These are phyloP conservation scores for Astyanax mexicanus DNA, from an alignment of 2,797 vertebrate genomes.

Conservation along the genomic window DNA sequence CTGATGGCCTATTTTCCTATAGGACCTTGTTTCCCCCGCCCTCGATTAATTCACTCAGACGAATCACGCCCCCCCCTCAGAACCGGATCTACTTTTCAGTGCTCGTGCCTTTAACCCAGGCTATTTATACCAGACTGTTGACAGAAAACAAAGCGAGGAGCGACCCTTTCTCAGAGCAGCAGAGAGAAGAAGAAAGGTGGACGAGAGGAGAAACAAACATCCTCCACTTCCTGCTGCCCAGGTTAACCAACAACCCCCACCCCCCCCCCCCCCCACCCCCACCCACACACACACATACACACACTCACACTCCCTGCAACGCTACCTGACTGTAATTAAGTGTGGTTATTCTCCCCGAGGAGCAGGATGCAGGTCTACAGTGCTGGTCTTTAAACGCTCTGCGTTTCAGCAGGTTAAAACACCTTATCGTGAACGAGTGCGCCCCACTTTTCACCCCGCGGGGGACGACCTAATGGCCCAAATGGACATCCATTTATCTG, in stretches of 20 bases:
- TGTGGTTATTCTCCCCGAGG: constrained; percentile 61
- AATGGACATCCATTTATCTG: constrained; percentile 74
- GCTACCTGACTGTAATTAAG: constrained; percentile 68
- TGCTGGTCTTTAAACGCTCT: constrained; percentile 66
- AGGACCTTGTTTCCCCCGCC: constrained; percentile 22
- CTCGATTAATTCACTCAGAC: constrained; percentile 58
- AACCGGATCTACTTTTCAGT: constrained; percentile 10
- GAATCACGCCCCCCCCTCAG: constrained; percentile 43
- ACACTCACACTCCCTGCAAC: constrained; percentile 3
- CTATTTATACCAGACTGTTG: constrained; percentile 66
- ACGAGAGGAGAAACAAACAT: constrained; percentile 68
- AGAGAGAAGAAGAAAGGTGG: background rate
- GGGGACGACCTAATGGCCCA: constrained; percentile 20
- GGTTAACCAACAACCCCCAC: too few relatives aligned
- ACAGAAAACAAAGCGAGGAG: constrained; percentile 72
- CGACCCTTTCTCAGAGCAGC: constrained; percentile 73
- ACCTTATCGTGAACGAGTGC: constrained; percentile 61
- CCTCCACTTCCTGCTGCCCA: constrained; percentile 38
- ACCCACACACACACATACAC: too few relatives aligned
- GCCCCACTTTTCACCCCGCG: constrained; percentile 66
- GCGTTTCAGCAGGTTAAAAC: constrained; percentile 68
- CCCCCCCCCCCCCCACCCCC: background rate
- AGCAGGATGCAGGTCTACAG: constrained; percentile 61
- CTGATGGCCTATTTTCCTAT: constrained; percentile 36
- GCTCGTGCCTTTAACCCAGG: constrained; percentile 22